Evolutionary conservation across 2,113 vertebrate genomes (phyloP).

Genomic region (Galemys pyrenaicus): DNA sequence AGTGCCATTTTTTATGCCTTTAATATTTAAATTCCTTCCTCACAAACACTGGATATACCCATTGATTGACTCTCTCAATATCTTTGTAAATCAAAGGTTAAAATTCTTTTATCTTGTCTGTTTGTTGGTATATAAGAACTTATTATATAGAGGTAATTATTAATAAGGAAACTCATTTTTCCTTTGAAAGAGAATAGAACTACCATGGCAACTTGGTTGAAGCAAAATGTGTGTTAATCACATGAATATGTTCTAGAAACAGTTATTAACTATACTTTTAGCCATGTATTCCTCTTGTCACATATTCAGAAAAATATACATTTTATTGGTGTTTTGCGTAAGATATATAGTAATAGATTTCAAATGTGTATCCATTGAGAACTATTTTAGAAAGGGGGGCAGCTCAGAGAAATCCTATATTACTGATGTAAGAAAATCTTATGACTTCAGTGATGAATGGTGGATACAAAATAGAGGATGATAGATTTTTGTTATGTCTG

Average conservation of each 20-base stretch:
- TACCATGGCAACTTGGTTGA: slow-evolving; percentile 10
- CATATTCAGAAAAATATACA: slow-evolving; percentile 27
- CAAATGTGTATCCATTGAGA: background rate
- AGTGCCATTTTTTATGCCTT: background rate
- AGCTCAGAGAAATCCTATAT: background rate
- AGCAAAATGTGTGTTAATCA: background rate
- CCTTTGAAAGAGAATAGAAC: background rate
- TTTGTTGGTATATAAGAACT: slow-evolving; percentile 35
- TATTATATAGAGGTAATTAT: background rate
- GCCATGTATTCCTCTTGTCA: background rate
- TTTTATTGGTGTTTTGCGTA: slow-evolving; percentile 9
- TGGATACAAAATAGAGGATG: slow-evolving; percentile 24
- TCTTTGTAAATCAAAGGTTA: slow-evolving; percentile 27
- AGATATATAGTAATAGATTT: no score
- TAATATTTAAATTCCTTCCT: slow-evolving; percentile 40
- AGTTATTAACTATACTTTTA: slow-evolving; percentile 19
- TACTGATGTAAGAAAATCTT: slow-evolving; percentile 1
- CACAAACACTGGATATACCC: background rate
- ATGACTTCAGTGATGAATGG: slow-evolving; percentile 39
- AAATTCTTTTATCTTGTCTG: background rate
- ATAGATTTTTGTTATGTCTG: slow-evolving; percentile 71
- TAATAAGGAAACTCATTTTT: slow-evolving; percentile 22
- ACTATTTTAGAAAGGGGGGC: background rate
- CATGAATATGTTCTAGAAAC: slow-evolving; percentile 11
- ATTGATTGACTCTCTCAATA: background rate